Evolutionary conservation across 2,888 invertebrate species (phyloP).

Genomic region (Halictus quadricinctus): DNA sequence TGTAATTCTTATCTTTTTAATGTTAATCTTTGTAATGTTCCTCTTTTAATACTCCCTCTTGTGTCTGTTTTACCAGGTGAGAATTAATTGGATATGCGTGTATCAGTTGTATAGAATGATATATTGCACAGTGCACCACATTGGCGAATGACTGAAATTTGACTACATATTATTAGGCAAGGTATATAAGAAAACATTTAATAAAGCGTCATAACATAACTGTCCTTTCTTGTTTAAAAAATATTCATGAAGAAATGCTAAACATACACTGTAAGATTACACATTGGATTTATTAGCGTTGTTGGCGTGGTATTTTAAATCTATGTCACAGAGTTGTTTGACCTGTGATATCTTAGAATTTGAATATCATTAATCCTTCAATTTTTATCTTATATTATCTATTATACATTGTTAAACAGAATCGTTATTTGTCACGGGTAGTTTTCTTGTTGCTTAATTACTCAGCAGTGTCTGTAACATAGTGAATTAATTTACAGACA

Average conservation of each 20-base stretch:
- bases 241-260: constrained; percentile 16
- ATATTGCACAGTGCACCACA: constrained; percentile 52
- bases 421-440: constrained; percentile 18
- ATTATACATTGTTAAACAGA: constrained; percentile 23
- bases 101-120: constrained; percentile 41
- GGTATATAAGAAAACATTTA: constrained; percentile 34
- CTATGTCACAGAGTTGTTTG: constrained; percentile 54
- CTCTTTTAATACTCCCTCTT: constrained; percentile 33
- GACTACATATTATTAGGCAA: constrained; percentile 49
- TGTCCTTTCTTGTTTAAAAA: constrained; percentile 9
- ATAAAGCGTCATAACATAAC: constrained; percentile 18
- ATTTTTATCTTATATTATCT: constrained; percentile 25
- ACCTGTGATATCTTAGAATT: constrained; percentile 55
- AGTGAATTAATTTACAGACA: constrained; percentile 34
- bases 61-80: constrained; percentile 52
- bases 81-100: constrained; percentile 52
- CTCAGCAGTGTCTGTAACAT: constrained; percentile 23
- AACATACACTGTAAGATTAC: constrained; percentile 15
- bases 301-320: constrained; percentile 58
- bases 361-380: constrained; percentile 32
- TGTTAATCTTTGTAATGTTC: neutral
- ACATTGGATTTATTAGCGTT: constrained; percentile 36
- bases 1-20: constrained; percentile 15
- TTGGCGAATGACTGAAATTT: constrained; percentile 65
- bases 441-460: constrained; percentile 28